phyloP scores from a whole-genome alignment of 92 coral and sea anemone species.

The Metridium senile region DNA sequence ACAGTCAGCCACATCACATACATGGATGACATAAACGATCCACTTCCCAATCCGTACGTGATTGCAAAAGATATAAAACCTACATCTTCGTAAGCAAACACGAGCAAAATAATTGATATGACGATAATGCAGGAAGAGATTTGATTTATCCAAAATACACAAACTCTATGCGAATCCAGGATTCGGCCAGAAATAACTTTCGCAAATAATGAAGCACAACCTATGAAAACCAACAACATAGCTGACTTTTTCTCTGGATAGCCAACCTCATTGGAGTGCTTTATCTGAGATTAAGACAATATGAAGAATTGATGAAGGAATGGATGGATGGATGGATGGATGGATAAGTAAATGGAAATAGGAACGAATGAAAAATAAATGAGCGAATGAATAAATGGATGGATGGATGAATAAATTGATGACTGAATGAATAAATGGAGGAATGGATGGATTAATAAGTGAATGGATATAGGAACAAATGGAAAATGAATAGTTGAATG shows the following conservation, averaged over 20 bases:
- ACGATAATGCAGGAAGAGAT: conserved; percentile 32
- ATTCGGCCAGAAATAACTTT: conserved; percentile 56
- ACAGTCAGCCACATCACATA: conserved; percentile 36
- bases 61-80: conserved; percentile 36
- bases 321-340: not conserved
- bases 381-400: too few species aligned
- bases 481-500: too few species aligned
- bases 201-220: conserved; percentile 60
- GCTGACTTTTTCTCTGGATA: conserved; percentile 58
- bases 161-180: conserved; percentile 42
- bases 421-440: not conserved
- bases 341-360: too few species aligned
- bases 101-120: conserved; percentile 20
- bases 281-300: conserved; percentile 35
- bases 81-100: conserved; percentile 22
- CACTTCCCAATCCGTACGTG: conserved; percentile 49
- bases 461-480: too few species aligned
- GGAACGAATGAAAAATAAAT: too few species aligned
- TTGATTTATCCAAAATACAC: conserved; percentile 21
- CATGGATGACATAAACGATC: conserved; percentile 38
- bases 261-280: conserved; percentile 54
- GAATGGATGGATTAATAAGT: not conserved
- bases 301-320: not conserved
- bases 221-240: conserved; percentile 62
- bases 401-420: too few species aligned